Conservation (phyloP, 2,888 invertebrate species). For the Xylophagus ater region DNA sequence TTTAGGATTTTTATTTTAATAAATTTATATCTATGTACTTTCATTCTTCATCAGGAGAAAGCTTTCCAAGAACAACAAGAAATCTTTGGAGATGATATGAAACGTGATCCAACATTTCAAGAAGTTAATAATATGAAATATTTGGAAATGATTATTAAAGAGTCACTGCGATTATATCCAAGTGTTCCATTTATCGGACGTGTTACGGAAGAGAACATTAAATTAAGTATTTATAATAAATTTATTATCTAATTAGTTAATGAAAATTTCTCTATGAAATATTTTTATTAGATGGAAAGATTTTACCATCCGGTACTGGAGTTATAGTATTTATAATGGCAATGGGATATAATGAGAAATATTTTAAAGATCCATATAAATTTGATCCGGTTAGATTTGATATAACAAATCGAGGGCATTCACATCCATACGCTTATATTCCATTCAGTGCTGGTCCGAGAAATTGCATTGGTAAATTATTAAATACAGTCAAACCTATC, state of each 20-base stretch:
- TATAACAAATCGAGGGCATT: constrained; percentile 26
- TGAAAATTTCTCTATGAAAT: constrained; percentile 28
- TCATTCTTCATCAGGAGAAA: constrained; percentile 33
- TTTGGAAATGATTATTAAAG: constrained; percentile 32
- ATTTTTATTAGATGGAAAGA: constrained; percentile 30
- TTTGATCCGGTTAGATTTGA: constrained; percentile 46
- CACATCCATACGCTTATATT: constrained; percentile 44
- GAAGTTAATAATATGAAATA: constrained; percentile 33
- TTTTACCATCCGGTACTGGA: constrained; percentile 26
- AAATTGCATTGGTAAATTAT: constrained; percentile 46
- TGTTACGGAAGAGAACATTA: constrained; percentile 24
- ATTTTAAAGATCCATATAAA: constrained; percentile 29
- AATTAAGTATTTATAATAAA: background rate
- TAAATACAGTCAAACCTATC: too few species aligned
- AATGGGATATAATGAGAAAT: constrained; percentile 28
- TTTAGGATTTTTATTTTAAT: constrained; percentile 2
- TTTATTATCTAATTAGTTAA: constrained; percentile 2
- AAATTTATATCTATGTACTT: background rate
- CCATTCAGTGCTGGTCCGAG: constrained; percentile 55
- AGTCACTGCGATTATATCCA: constrained; percentile 30
- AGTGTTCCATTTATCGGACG: constrained; percentile 32
- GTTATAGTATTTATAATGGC: constrained; percentile 25
- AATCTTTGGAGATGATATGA: constrained; percentile 37
- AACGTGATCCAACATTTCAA: constrained; percentile 25
- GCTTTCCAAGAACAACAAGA: constrained; percentile 41